Evolutionary conservation across 2,113 vertebrate genomes (phyloP).

Genomic region (Mugil cephalus): DNA sequence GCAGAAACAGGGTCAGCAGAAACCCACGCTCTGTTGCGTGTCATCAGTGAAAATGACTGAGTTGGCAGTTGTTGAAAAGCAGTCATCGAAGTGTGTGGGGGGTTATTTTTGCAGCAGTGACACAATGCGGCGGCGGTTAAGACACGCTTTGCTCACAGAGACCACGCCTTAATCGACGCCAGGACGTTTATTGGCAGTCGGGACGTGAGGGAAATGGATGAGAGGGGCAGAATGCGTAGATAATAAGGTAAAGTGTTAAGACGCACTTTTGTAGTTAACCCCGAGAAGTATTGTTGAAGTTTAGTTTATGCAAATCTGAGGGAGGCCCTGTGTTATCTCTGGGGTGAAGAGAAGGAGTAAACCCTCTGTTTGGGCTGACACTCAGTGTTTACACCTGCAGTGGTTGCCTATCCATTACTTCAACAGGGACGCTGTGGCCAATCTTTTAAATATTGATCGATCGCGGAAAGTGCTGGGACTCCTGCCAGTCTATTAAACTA

Average conservation of each 20-base stretch:
- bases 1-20: slow-evolving; percentile 37
- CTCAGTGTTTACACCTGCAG: slow-evolving; percentile 46
- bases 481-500: slow-evolving; percentile 68
- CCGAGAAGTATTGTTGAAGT: too few species aligned
- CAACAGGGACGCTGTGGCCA: slow-evolving; percentile 54
- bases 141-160: too few species aligned
- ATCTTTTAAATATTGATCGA: slow-evolving; percentile 79
- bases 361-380: slow-evolving; percentile 46
- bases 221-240: too few species aligned
- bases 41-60: slow-evolving; percentile 37
- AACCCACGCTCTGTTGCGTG: slow-evolving; percentile 26
- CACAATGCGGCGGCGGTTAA: neutral
- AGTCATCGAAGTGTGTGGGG: neutral
- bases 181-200: too few species aligned
- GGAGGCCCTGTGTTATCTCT: slow-evolving; percentile 3
- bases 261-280: too few species aligned
- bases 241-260: too few species aligned
- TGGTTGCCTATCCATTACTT: slow-evolving; percentile 67
- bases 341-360: slow-evolving; percentile 19
- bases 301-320: slow-evolving; percentile 2
- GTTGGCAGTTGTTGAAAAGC: slow-evolving; percentile 12
- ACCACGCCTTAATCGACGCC: too few species aligned
- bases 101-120: neutral
- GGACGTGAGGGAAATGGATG: too few species aligned
- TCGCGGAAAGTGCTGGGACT: slow-evolving; percentile 50